Base-by-base conservation (phyloP, 2,113 vertebrate species). In the Balaenoptera acutorostrata region DNA sequence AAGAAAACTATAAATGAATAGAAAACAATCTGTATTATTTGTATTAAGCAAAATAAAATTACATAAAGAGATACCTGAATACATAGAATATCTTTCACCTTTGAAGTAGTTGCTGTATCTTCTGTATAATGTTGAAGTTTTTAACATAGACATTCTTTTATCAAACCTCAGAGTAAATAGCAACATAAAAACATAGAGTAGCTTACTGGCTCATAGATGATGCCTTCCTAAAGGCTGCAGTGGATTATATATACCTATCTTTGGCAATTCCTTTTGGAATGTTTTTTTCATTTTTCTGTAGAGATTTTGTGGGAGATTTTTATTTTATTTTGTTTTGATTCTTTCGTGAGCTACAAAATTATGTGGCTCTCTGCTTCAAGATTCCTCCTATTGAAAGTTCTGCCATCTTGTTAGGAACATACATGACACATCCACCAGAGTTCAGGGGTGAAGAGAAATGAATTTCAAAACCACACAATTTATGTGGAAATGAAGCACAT, bases 391-490 rank as follows among this genome's bases (percentile, higher is more conserved):
- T 97, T 97, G 90, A 96, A 98, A 98, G 98, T 71, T 82, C 95
- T 95, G 64, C 94, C 85, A 98, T 78, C 91, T 95, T 97, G 94
- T 89, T 92, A 90, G 97, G 93, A 6, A 39, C 74, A 83, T 89
- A 97, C 92, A 88, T 87, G 96, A 98, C 90, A 96, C 18, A 63
- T 97, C 98, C 97, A 21, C 83, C 95, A 69, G n/a, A 83, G 93
- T 98, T 97, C 95, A 96, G 94, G 90, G 91, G 93, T 92, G 88
- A 95, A 96, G 88, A 97, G 82, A 97, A 93, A 91, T 55, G 2
- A 88, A 97, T 97, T 98, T 98, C 88, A 96, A 98, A 98, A 92
- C 97, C 92, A 64, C 88, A 49, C 92, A 90, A 97, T 77, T 97
- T 96, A 63, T 61, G 83, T 86, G 77, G 96, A n/a, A 96, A 97